These are phyloP conservation scores for Dunckerocampus dactyliophorus DNA, from an alignment of 2,113 vertebrate genomes.

Conservation along the genomic window DNA sequence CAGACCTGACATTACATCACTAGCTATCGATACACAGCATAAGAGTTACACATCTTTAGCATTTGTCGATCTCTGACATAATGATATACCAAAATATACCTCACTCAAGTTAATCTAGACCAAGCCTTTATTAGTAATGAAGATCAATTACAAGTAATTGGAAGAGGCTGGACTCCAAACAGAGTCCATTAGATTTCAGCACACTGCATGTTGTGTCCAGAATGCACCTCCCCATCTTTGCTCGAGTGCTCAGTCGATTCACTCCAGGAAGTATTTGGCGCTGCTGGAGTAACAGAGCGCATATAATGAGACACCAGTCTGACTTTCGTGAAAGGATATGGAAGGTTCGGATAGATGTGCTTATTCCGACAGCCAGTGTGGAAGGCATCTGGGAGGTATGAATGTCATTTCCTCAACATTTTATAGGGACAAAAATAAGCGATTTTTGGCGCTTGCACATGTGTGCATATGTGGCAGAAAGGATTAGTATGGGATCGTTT, in stretches of 20 bases:
- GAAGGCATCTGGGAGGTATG: conserved; percentile 20
- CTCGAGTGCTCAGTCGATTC: conserved; percentile 37
- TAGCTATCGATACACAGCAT: too few species aligned
- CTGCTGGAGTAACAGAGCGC: conserved; percentile 25
- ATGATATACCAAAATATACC: too few species aligned
- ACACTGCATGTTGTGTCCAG: conserved; percentile 29
- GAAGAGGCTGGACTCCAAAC: conserved; percentile 7
- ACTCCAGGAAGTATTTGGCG: conserved; percentile 28
- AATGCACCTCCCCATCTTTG: conserved; percentile 24
- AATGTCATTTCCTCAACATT: conserved; percentile 31
- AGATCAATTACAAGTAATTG: conserved; percentile 8
- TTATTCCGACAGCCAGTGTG: conserved; percentile 19
- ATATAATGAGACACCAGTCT: conserved; percentile 28
- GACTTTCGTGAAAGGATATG: conserved; percentile 37
- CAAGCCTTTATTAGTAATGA: conserved; percentile 8
- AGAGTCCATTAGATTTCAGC: conserved; percentile 15
- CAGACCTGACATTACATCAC: too few species aligned
- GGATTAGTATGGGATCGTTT: conserved; percentile 55
- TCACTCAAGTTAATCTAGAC: neutral
- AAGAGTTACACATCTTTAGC: too few species aligned
- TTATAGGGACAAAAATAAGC: conserved; percentile 31
- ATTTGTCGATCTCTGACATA: too few species aligned
- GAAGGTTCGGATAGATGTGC: conserved; percentile 28
- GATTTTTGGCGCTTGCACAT: conserved; percentile 41
- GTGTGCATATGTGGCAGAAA: conserved; percentile 5